Evolutionary conservation across 2,113 vertebrate species (phyloP).

Genomic region (Myiozetetes cayanensis): DNA sequence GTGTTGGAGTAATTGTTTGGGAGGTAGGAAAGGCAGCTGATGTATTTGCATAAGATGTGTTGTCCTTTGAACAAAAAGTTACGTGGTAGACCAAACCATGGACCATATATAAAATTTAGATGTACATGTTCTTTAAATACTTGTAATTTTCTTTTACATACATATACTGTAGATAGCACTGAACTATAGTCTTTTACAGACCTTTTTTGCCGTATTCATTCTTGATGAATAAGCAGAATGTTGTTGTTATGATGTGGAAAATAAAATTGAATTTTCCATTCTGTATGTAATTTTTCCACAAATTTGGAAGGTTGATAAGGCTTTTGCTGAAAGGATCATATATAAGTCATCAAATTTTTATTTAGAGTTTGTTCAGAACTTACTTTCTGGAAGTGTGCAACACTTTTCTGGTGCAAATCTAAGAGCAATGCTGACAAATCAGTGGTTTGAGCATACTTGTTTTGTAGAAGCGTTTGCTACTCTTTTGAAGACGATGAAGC

Average conservation of each 20-base stretch:
- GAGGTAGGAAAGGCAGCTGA: not conserved
- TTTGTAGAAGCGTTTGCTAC: not conserved
- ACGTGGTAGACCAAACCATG: not conserved
- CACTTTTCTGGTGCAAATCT: not conserved
- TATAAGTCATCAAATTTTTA: not conserved
- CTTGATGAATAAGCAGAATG: not conserved
- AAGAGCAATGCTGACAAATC: not conserved
- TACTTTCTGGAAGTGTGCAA: not conserved
- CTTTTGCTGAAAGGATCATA: not conserved
- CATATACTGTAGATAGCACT: not conserved
- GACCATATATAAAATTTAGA: not conserved
- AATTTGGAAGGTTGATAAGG: not conserved
- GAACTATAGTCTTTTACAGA: not conserved
- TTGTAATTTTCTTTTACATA: not conserved
- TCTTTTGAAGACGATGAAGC: not conserved
- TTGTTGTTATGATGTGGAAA: not conserved
- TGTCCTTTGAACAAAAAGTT: not conserved
- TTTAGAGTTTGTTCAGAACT: not conserved
- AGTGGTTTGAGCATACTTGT: not conserved
- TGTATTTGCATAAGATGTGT: not conserved
- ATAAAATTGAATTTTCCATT: not conserved
- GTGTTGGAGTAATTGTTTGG: not conserved
- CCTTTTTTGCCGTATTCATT: not conserved
- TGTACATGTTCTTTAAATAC: not conserved
- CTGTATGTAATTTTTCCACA: not conserved